Evolutionary conservation across 1,140 invertebrate genomes (phyloP).

Genomic region (Scaptodrosophila lebanonensis): DNA sequence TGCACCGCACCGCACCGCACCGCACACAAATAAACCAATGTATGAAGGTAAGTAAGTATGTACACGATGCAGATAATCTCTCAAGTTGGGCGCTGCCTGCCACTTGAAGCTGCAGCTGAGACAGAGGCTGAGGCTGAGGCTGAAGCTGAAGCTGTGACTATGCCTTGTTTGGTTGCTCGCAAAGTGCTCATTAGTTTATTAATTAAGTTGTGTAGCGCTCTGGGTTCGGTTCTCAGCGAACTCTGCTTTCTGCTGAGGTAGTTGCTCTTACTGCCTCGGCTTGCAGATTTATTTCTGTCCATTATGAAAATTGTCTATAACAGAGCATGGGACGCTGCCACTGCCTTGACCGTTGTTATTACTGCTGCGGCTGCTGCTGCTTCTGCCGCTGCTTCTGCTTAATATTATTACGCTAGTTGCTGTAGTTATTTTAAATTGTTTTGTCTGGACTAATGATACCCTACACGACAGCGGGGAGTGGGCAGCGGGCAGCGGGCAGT

Average conservation of each 20-base stretch:
- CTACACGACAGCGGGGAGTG: conserved; percentile 37
- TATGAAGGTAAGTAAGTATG: too few species aligned
- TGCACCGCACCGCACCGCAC: background rate
- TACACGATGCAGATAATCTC: conserved; percentile 62
- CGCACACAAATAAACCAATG: too few species aligned
- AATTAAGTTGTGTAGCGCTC: conserved; percentile 63
- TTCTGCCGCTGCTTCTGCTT: conserved; percentile 35
- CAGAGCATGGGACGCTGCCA: conserved; percentile 11
- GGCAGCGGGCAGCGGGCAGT: conserved; percentile 12
- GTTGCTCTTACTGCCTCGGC: conserved; percentile 7
- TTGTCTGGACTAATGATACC: conserved; percentile 70
- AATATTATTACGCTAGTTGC: conserved; percentile 73
- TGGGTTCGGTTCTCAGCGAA: conserved; percentile 21
- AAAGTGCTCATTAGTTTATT: conserved; percentile 75
- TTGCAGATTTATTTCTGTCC: conserved; percentile 68
- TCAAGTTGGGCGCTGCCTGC: conserved; percentile 5
- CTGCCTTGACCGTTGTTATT: conserved; percentile 29
- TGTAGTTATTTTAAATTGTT: conserved; percentile 74
- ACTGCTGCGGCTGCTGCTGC: conserved; percentile 16
- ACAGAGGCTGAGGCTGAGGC: background rate
- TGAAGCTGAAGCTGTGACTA: background rate
- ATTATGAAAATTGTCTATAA: conserved; percentile 72
- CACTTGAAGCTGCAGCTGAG: conserved; percentile 1
- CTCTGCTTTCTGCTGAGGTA: conserved; percentile 28
- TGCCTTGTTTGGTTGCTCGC: conserved; percentile 36